phyloP scores from a whole-genome alignment of 2,797 vertebrate species.

The Lepilemur septentrionalis region DNA sequence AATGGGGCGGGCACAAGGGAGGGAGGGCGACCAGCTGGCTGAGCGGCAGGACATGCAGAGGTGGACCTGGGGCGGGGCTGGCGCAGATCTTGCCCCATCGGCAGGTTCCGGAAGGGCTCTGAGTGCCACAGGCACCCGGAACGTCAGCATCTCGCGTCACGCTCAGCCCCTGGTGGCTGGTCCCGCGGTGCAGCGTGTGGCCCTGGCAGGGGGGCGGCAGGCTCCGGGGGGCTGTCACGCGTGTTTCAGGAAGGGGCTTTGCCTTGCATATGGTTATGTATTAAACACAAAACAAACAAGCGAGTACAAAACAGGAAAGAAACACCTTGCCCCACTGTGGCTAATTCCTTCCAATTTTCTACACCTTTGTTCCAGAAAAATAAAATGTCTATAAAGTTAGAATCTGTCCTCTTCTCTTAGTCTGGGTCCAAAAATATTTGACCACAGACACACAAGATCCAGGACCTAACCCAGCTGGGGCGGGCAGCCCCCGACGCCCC shows the following conservation, averaged over 20 bases:
- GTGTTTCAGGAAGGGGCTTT: neutral
- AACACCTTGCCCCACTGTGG: neutral
- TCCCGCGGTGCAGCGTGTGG: no score
- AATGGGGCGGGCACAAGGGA: accelerated
- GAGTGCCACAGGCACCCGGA: neutral
- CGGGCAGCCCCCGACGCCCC: accelerated
- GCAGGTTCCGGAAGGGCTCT: neutral
- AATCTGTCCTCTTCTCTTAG: neutral
- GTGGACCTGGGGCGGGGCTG: accelerated
- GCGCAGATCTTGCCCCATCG: accelerated
- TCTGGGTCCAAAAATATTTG: neutral
- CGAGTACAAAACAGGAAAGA: neutral
- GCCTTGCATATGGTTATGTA: neutral
- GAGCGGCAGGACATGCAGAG: neutral
- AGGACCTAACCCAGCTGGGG: neutral
- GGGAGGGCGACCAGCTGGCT: neutral
- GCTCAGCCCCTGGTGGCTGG: neutral
- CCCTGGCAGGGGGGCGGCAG: no score
- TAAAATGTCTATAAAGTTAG: neutral
- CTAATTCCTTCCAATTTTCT: neutral
- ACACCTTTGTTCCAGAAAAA: neutral
- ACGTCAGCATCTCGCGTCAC: accelerated
- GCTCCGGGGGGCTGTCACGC: no score
- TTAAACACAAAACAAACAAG: neutral
- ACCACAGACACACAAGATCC: no score